Evolutionary conservation across 2,888 invertebrate genomes (phyloP), one percentile per base, ranked within the genome.

Genomic region (Gari tellinella): DNA sequence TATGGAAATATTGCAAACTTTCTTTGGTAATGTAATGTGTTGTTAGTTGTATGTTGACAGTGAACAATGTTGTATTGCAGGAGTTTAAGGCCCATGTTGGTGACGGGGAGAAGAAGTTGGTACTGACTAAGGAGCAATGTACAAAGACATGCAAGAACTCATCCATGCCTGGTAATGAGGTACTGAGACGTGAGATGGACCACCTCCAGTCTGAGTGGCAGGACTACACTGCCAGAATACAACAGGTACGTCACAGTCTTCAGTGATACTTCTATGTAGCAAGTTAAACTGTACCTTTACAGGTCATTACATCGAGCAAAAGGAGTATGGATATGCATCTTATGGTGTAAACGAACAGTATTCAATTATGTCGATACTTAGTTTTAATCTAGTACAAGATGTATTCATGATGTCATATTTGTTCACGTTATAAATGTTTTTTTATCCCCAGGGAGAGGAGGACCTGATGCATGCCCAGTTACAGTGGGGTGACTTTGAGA

Each of bases 171-270:
- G 98, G 98, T 0, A 94, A 95, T 61, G 97, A 98, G 88, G 94
- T 94, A 56, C 97, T 98, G 58, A 96, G 96, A 84, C 94, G 94
- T 25, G 96, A 97, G 92, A 93, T 98, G 80, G 97, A 96, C 90
- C 97, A 97, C 88, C 94, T 98, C 37, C 97, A 97, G 92, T 95
- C 94, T 68, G 97, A 98, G 86, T 98, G 98, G 97, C 97, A 88
- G 37, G 83, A 85, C 53, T 88, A 88, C 61, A 63, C 77, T 5
- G 77, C 84, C 37, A 80, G 85, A 25, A 83, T 88, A 80, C 75
- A 81, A 61, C 76, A 74, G 73, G 73, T 73, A 25, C 10, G 31
- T 31, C n/a, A n/a, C n/a, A n/a, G n/a, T n/a, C n/a, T n/a, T n/a
- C n/a, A n/a, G n/a, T n/a, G n/a, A n/a, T n/a, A n/a, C n/a, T n/a